Base-by-base conservation (phyloP, 64 coral and sea anemone species). In the Porites lutea region DNA sequence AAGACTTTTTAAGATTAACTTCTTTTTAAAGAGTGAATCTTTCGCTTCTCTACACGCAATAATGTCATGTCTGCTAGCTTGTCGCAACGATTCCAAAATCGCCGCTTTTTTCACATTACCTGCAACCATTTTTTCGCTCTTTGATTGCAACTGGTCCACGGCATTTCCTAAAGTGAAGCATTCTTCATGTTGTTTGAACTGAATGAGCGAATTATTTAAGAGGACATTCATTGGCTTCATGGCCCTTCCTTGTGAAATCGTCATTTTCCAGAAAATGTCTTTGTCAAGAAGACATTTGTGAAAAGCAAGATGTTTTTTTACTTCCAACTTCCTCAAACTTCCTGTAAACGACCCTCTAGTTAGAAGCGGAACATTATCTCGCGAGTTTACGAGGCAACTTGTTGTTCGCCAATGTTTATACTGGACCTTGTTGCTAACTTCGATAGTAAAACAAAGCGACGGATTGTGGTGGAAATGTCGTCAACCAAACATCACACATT, bases 201-300 rank as follows among this genome's bases (percentile, higher is more conserved):
- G 27, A 37, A 37, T 63, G 61, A 23, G 57, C 19, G 19, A 5
- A 69, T 50, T 37, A 37, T 37, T 84, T 4, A 52, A 8, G 4
- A 21, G 7, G 23, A 10, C 64, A 15, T 66, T 7, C 46, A 44
- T 84, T 12, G 15, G 9, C 46, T 69, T 84, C 8, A 2, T 51
- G 67, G 3, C 18, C n/a, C 19, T 46, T 13, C 62, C 63, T 14
- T 84, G 16, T 4, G 63, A 52, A 20, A 47, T 84, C 44, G 69
- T 52, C 8, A 68, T 61, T 84, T 84, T 84, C 81, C 81, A 84
- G 81, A 47, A 84, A 84, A 68, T 84, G 8, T 68, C n/a, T 66
- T 51, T 51, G 75, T 78, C 52, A 5, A 57, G 57, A 6, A 13
- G 51, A 22, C 10, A 27, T 12, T 13, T 21, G 16, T 3, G 8